Evolutionary conservation across 2,797 vertebrate species (phyloP), one percentile per base, ranked within the genome.

Genomic region (Thripadectes ignobilis): DNA sequence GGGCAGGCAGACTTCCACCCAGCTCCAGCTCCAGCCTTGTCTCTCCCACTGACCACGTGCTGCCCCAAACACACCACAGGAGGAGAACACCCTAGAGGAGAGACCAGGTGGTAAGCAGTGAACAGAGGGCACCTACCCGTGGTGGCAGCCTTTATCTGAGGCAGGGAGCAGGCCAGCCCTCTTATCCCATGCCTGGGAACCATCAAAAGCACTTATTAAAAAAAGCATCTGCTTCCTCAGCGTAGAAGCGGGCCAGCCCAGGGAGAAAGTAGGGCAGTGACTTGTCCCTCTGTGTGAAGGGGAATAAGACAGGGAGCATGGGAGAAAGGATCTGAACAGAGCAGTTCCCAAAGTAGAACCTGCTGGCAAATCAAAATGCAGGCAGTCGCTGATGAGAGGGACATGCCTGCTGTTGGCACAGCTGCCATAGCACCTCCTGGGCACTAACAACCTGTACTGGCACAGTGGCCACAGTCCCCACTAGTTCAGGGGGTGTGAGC

Each of bases 401-500:
- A 65, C 0, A 0, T 30, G 13, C 24, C 49, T 18, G 9, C 51
- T 79, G 61, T 38, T 0, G 0, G 66, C 34, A 45, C 1, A 4
- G 73, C 51, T 92, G n/a, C 52, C 4, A 2, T 3, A 29, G 59
- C 9, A 15, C 55, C 39, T 36, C 22, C 43, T 14, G n/a, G 46
- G 58, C 26, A 68, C 36, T 14, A 74, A 46, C 9, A 62, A 51
- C 55, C 43, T 26, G 34, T 61, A 26, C 1, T 3, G 2, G 36
- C 1, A 1, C 1, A 0, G 34, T 24, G 34, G 48, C 36, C 3
- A 2, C 1, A 0, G 20, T 21, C 27, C 27, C 20, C 41, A n/a
- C 8, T 0, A 0, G 45, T 63, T 52, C 23, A 11, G n/a, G 6
- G 29, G 7, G 1, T 8, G 51, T 36, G 30, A 92, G 34, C 20